phyloP scores from a whole-genome alignment of 2,888 invertebrate genomes.

The Melanophora roralis region DNA sequence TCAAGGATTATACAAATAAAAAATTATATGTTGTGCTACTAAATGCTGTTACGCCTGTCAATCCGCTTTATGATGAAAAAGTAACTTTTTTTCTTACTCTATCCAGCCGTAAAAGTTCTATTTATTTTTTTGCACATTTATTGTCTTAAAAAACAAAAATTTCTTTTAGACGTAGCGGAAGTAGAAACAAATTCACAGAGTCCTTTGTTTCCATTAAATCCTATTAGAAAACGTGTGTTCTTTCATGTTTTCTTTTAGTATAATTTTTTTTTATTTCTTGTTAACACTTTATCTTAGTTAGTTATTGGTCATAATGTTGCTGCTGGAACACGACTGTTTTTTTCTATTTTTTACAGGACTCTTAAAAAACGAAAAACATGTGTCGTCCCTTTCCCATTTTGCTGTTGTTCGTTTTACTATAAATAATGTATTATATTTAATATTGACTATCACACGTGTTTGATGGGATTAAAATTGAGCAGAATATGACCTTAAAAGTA shows the following conservation, averaged over 20 bases:
- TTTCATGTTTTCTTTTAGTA: slow-evolving; percentile 40
- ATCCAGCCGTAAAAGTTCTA: slow-evolving; percentile 29
- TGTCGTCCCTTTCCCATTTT: slow-evolving; percentile 1
- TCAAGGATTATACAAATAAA: slow-evolving; percentile 39
- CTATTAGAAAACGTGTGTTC: slow-evolving; percentile 66
- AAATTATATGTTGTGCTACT: background rate
- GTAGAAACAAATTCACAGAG: background rate
- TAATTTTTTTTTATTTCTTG: slow-evolving; percentile 50
- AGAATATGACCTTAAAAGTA: background rate
- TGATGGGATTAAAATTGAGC: slow-evolving; percentile 49
- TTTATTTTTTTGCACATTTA: slow-evolving; percentile 63
- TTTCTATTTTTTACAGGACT: slow-evolving; percentile 30
- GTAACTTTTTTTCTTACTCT: slow-evolving; percentile 3
- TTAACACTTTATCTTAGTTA: slow-evolving; percentile 59
- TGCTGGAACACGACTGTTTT: background rate
- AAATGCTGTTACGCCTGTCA: slow-evolving; percentile 55
- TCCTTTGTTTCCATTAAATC: slow-evolving; percentile 61
- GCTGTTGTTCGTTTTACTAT: background rate
- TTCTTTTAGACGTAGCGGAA: background rate
- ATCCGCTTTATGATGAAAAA: slow-evolving; percentile 48
- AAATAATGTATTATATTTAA: slow-evolving; percentile 37
- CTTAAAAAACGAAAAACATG: slow-evolving; percentile 38
- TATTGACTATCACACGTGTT: slow-evolving; percentile 60
- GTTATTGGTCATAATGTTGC: slow-evolving; percentile 54
- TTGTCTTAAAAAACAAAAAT: slow-evolving; percentile 62